A percentile compares a stretch with the other conserved stretches of the same genome.
Conservation (phyloP, 1,140 invertebrate species). For the Tetragnatha versicolor region DNA sequence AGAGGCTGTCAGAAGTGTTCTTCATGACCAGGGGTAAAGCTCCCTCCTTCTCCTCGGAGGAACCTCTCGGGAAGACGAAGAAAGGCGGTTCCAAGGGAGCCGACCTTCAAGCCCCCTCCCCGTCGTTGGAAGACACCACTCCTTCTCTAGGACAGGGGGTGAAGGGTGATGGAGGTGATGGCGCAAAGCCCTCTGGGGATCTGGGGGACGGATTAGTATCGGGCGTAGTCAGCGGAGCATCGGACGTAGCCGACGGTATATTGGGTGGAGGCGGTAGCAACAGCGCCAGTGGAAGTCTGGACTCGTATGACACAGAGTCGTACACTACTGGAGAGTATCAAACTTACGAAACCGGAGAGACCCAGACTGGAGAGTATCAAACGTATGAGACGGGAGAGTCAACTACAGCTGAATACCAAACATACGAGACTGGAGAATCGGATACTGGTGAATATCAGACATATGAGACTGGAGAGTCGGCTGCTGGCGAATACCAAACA, state of each 20-base stretch:
- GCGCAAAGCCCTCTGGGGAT: background rate
- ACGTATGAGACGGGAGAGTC: background rate
- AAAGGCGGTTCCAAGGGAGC: no score
- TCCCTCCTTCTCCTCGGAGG: no score
- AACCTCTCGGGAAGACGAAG: no score
- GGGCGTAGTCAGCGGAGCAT: background rate
- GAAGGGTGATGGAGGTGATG: background rate
- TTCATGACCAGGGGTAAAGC: background rate
- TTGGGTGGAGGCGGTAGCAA: no score
- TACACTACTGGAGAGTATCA: no score
- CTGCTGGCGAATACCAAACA: background rate
- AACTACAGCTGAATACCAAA: background rate
- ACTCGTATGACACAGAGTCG: background rate
- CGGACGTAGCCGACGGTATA: background rate
- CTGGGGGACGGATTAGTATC: background rate
- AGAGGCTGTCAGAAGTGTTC: background rate
- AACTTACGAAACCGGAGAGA: background rate
- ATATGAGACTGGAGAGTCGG: background rate
- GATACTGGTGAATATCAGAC: background rate
- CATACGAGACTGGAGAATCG: background rate
- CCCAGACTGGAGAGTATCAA: background rate
- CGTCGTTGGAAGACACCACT: no score
- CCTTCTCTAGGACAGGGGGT: no score
- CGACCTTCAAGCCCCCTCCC: no score
- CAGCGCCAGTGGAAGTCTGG: background rate